A percentile compares a stretch with the other conserved stretches of the same genome.
phyloP scores from a whole-genome alignment of 2,888 invertebrate species.

The Drosophila buzzatii region DNA sequence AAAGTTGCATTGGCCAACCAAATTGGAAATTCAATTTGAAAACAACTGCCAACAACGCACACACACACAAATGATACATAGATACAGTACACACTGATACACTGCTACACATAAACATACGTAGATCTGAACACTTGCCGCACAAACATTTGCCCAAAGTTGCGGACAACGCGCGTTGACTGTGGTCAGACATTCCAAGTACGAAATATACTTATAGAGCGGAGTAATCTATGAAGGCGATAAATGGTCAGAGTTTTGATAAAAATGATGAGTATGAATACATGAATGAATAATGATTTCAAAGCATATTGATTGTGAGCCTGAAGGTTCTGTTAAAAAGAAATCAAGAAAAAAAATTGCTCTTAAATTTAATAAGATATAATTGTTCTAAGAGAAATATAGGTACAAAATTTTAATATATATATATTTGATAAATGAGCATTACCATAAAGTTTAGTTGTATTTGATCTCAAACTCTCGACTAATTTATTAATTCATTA shows the following conservation, averaged over 20 bases:
- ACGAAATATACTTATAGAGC: constrained; percentile 23
- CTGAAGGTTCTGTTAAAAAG: neutral
- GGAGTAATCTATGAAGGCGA: neutral
- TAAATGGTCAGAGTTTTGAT: neutral
- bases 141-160: constrained; percentile 68
- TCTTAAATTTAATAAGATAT: no score
- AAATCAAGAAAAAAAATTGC: no score
- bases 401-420: no score
- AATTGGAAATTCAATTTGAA: constrained; percentile 78
- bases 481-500: no score
- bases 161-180: constrained; percentile 46
- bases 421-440: no score
- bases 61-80: constrained; percentile 2
- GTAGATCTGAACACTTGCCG: constrained; percentile 34
- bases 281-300: neutral
- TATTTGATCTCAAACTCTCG: no score
- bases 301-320: neutral
- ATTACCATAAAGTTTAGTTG: no score
- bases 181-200: constrained; percentile 54
- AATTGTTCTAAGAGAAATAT: no score
- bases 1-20: constrained; percentile 55
- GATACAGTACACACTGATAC: neutral
- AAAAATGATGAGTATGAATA: no score
- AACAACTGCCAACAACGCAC: constrained; percentile 48
- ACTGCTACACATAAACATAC: neutral